Percentiles rank a stretch among this genome's conserved stretches.
phyloP scores from a whole-genome alignment of 2,113 vertebrate species.

The Rhombomys opimus region DNA sequence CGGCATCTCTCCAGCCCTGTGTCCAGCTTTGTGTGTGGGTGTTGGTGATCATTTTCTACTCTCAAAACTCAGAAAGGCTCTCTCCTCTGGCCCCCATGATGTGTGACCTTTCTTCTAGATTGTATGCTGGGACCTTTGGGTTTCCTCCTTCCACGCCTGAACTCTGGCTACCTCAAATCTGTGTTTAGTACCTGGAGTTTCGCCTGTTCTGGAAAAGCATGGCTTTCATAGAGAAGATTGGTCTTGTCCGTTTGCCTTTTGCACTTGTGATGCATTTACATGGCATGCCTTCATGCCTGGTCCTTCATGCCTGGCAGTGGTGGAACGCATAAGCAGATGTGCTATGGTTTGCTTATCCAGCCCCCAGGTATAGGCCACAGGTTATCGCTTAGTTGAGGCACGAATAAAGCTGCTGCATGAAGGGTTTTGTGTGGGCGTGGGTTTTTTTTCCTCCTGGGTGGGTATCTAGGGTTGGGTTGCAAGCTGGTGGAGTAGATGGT shows the following conservation, averaged over 20 bases:
- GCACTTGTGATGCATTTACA: not conserved
- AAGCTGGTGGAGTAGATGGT: not conserved
- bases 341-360: not conserved
- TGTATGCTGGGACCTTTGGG: not conserved
- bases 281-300: too few relatives aligned
- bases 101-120: not conserved
- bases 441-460: not conserved
- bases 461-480: not conserved
- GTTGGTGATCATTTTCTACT: not conserved
- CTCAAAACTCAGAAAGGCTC: not conserved
- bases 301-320: not conserved
- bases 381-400: not conserved
- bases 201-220: constrained; percentile 7
- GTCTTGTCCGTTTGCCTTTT: not conserved
- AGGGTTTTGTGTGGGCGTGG: not conserved
- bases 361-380: not conserved
- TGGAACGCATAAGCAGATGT: not conserved
- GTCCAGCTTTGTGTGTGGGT: not conserved
- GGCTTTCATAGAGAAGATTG: not conserved
- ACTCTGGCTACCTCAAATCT: not conserved
- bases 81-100: not conserved
- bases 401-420: not conserved
- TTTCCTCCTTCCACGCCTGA: not conserved
- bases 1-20: not conserved
- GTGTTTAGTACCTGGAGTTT: not conserved